Percentiles rank a stretch among this genome's conserved stretches.
phyloP scores from a whole-genome alignment of 2,888 invertebrate genomes.

The Drosophila ustulata region DNA sequence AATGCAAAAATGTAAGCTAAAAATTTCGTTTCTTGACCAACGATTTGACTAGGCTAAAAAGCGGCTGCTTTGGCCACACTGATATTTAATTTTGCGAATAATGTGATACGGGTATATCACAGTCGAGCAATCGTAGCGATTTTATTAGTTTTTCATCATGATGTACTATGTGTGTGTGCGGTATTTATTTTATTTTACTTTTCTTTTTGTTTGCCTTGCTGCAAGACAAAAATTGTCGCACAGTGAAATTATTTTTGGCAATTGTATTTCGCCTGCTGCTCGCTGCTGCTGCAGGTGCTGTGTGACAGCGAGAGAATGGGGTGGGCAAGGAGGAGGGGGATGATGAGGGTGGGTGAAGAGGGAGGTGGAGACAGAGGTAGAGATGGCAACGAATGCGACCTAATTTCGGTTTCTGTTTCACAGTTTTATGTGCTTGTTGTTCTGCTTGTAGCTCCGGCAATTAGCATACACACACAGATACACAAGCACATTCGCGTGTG shows the following conservation, averaged over 20 bases:
- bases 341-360: background rate
- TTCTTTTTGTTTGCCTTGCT: constrained; percentile 23
- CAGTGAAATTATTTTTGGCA: constrained; percentile 77
- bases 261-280: constrained; percentile 58
- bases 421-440: constrained; percentile 34
- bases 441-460: constrained; percentile 30
- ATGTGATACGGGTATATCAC: background rate
- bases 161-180: constrained; percentile 4
- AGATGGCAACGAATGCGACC: constrained; percentile 52
- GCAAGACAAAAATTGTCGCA: constrained; percentile 67
- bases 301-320: background rate
- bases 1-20: too few relatives aligned
- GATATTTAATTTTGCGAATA: too few relatives aligned
- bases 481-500: background rate
- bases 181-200: constrained; percentile 23
- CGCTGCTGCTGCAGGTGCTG: constrained; percentile 40
- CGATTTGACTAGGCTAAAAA: too few relatives aligned
- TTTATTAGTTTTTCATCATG: constrained; percentile 1
- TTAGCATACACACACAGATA: constrained; percentile 46
- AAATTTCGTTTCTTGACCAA: too few relatives aligned
- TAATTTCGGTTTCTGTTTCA: constrained; percentile 64
- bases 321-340: background rate
- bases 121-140: background rate
- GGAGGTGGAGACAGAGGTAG: background rate
- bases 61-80: too few relatives aligned